phyloP scores from a whole-genome alignment of 2,113 vertebrate genomes.

The Xiphophorus maculatus region DNA sequence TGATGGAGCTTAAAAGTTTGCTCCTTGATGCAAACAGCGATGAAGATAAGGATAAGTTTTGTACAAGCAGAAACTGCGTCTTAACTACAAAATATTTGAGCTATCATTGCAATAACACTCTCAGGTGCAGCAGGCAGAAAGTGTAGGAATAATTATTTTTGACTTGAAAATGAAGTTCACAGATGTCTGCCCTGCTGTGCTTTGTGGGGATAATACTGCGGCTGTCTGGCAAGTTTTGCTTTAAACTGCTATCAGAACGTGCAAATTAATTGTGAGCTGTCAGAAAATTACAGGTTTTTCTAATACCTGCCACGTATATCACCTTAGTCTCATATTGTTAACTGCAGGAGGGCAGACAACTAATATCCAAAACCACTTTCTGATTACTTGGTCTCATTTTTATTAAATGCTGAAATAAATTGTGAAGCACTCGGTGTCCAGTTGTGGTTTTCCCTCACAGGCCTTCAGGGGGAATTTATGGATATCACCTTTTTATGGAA shows the following conservation, averaged over 20 bases:
- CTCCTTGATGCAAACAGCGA: slow-evolving; percentile 30
- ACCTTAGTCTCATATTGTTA: slow-evolving; percentile 24
- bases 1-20: slow-evolving; percentile 30
- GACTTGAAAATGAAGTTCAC: neutral
- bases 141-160: slow-evolving; percentile 1
- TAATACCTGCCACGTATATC: slow-evolving; percentile 20
- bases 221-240: neutral
- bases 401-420: slow-evolving; percentile 54
- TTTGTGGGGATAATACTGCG: neutral
- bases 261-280: slow-evolving; percentile 11
- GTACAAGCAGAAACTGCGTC: slow-evolving; percentile 25
- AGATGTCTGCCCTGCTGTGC: neutral
- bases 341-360: slow-evolving; percentile 6
- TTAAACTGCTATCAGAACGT: slow-evolving; percentile 22
- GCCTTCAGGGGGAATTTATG: slow-evolving; percentile 64
- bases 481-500: slow-evolving; percentile 69
- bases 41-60: slow-evolving; percentile 14
- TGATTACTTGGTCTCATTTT: slow-evolving; percentile 56
- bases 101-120: slow-evolving; percentile 19
- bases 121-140: neutral
- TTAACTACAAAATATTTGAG: slow-evolving; percentile 30
- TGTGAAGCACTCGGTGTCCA: slow-evolving; percentile 42
- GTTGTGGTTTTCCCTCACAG: slow-evolving; percentile 58
- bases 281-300: slow-evolving; percentile 45
- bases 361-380: slow-evolving; percentile 60